Evolutionary conservation across 2,113 vertebrate species (phyloP).

Genomic region (Steatornis caripensis): DNA sequence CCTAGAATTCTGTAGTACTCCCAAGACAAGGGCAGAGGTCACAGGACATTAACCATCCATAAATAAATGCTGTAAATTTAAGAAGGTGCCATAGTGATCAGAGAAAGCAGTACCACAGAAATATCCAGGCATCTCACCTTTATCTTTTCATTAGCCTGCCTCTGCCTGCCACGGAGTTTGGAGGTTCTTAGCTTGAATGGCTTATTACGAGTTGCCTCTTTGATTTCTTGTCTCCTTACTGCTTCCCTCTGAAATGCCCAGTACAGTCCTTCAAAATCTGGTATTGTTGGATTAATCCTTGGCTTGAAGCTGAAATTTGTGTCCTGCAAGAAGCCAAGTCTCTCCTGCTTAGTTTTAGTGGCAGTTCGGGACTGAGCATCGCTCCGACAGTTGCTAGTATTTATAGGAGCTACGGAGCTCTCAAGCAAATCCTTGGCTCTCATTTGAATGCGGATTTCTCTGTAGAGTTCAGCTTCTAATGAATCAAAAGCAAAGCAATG

Average conservation of each 20-base stretch:
- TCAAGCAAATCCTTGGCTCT: constrained; percentile 77
- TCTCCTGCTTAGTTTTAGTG: constrained; percentile 75
- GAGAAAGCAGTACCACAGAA: neutral
- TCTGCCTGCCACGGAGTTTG: constrained; percentile 60
- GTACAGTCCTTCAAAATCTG: constrained; percentile 85
- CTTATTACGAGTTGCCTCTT: constrained; percentile 79
- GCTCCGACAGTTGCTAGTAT: constrained; percentile 5
- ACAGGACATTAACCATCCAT: neutral
- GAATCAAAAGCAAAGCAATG: constrained; percentile 29
- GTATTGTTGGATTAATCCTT: constrained; percentile 78
- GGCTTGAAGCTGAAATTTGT: constrained; percentile 83
- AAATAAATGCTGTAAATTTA: neutral
- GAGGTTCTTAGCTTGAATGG: constrained; percentile 88
- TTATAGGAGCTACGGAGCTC: constrained; percentile 57
- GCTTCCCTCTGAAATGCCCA: constrained; percentile 80
- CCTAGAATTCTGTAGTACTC: neutral
- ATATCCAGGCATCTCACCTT: constrained; percentile 13
- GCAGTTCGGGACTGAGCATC: constrained; percentile 64
- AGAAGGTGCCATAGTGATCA: neutral
- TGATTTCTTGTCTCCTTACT: constrained; percentile 66
- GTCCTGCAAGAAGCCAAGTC: constrained; percentile 82
- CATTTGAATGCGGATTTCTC: constrained; percentile 77
- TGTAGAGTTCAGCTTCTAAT: constrained; percentile 80
- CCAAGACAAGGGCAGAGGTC: neutral
- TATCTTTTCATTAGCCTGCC: constrained; percentile 36